phyloP scores from a whole-genome alignment of 2,888 invertebrate species.

The Cataglyphis rosenhaueri region DNA sequence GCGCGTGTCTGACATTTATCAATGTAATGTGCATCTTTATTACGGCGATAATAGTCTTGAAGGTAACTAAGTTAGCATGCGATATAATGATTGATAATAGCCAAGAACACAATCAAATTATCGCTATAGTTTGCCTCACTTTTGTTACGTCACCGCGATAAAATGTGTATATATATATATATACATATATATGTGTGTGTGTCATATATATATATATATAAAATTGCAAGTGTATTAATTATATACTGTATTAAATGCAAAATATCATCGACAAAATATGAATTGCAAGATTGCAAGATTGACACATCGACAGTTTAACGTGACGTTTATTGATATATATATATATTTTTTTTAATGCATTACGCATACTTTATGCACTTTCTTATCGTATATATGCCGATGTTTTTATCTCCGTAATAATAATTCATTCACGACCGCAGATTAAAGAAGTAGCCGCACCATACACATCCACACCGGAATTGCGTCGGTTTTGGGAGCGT shows the following conservation, averaged over 20 bases:
- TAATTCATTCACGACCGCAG: conserved; percentile 76
- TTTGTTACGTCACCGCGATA: conserved; percentile 6
- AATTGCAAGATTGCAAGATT: no score
- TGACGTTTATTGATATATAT: not conserved
- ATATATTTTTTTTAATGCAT: not conserved
- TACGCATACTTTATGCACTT: not conserved
- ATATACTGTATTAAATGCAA: not conserved
- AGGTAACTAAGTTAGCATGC: conserved; percentile 84
- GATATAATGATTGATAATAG: not conserved
- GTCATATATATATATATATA: no score
- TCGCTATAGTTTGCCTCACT: not conserved
- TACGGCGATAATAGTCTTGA: conserved; percentile 92
- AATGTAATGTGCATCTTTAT: conserved; percentile 94
- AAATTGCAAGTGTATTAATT: conserved; percentile 15
- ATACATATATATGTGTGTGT: no score
- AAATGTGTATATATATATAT: not conserved
- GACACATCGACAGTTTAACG: not conserved
- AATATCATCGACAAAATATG: not conserved
- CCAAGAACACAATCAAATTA: conserved; percentile 12
- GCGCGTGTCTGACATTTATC: conserved; percentile 92
- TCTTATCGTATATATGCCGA: not conserved
- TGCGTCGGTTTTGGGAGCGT: conserved; percentile 91
- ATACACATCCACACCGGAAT: conserved; percentile 91
- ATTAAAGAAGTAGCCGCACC: conserved; percentile 95
- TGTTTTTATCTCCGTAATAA: conserved; percentile 3